phyloP scores from a whole-genome alignment of 2,888 invertebrate species.

The Ormyrus thymus region DNA sequence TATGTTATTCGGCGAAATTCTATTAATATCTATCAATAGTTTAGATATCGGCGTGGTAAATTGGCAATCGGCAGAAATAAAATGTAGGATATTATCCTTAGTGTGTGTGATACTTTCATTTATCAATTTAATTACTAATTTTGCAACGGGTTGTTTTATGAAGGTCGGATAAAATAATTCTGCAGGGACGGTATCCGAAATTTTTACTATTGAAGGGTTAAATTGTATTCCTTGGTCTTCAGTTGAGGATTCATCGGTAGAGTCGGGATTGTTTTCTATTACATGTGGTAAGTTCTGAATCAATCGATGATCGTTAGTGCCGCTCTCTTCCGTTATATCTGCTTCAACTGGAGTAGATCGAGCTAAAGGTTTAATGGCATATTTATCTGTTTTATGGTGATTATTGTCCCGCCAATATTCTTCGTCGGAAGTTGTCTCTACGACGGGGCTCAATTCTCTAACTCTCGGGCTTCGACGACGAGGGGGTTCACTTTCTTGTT shows the following conservation, averaged over 20 bases:
- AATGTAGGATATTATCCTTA: conserved; percentile 17
- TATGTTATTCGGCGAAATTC: background rate
- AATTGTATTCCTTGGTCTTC: background rate
- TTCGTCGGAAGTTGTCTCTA: background rate
- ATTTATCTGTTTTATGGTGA: background rate
- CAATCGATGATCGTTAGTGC: no score
- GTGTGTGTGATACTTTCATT: background rate
- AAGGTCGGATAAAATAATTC: conserved; percentile 2
- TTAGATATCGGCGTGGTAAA: background rate
- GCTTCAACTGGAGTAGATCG: background rate
- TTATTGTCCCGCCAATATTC: background rate
- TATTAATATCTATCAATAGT: background rate
- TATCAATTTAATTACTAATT: background rate
- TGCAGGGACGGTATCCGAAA: conserved; percentile 20
- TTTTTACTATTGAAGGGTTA: background rate
- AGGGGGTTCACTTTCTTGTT: background rate
- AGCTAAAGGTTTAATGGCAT: background rate
- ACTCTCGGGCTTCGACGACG: no score
- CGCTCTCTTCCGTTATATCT: background rate
- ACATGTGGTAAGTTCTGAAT: background rate
- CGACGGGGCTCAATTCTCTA: background rate
- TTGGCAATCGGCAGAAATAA: conserved; percentile 23
- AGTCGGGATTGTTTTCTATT: background rate
- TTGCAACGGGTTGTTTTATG: background rate
- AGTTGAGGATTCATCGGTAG: background rate